Base-by-base conservation (phyloP, 2,113 vertebrate species). In the Pseudorectes ferrugineus region DNA sequence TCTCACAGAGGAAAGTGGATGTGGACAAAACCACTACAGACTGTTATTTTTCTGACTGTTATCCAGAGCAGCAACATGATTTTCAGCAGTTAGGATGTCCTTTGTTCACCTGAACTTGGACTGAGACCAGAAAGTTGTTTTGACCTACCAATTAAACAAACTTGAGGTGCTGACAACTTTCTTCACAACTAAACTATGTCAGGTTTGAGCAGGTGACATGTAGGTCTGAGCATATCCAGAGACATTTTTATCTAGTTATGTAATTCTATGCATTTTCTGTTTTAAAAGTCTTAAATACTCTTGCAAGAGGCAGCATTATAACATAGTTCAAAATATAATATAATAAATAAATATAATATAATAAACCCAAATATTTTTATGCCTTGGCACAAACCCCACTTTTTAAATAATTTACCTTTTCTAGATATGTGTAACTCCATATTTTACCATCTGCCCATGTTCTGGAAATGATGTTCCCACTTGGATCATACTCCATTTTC, bases 391-490 rank as follows among this genome's bases (percentile, higher is more conserved):
- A 88, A 89, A 57, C n/a, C 38, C 28, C 19, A n/a, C 17, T 59
- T 79, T 58, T n/a, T 4, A 79, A 84, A 62, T 52, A 2, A 92
- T 38, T 97, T 97, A 99, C 99, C 98, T 98, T 99, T 98, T 99
- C 99, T 85, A 99, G 97, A 49, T 99, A 99, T 2, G 99, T 99
- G 98, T 99, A 99, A 97, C 98, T 99, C 99, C 99, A 99, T 97
- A 99, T 99, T 98, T 99, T 99, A 36, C 99, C 99, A 87, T 99
- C 99, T 86, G 99, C 98, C 99, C 99, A 99, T 28, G 99, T 99
- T 95, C 99, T 98, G 93, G 99, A 99, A 93, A 99, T 95, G 55
- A 99, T 98, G 96, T 98, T 98, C 74, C 99, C 99, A 25, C 98
- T 99, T 54, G 98, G 97, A 76, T 99, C 99, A 59, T 99, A 99